Conservation (phyloP, 2,797 vertebrate species). For the Bufotes viridis region DNA sequence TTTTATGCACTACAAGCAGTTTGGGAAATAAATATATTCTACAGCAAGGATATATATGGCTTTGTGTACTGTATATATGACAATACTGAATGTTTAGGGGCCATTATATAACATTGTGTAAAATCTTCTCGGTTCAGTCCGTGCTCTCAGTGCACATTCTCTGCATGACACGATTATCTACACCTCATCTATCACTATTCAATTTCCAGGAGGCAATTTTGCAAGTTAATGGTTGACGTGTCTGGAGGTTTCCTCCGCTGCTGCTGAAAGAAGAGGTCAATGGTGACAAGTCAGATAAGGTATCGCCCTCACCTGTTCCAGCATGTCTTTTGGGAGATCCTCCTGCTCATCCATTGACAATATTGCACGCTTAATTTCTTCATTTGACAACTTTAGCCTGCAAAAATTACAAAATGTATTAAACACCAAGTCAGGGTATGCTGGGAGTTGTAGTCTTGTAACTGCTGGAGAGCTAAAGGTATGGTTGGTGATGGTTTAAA, state of each 20-base stretch:
- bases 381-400: constrained; percentile 95
- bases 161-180: constrained; percentile 25
- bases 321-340: constrained; percentile 98
- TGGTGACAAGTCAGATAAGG: background rate
- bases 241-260: background rate
- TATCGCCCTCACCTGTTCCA: constrained; percentile 88
- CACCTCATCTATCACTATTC: constrained; percentile 36
- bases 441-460: background rate
- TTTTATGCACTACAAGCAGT: background rate
- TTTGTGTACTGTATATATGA: background rate
- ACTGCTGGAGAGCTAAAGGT: too few relatives aligned
- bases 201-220: background rate
- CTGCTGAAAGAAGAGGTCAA: constrained; percentile 4
- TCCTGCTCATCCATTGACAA: constrained; percentile 98
- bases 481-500: too few relatives aligned
- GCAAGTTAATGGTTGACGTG: background rate
- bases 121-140: background rate
- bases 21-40: background rate
- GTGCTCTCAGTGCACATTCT: background rate
- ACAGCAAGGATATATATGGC: background rate
- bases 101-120: background rate
- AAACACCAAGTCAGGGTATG: background rate
- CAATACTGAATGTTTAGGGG: background rate
- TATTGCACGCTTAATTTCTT: constrained; percentile 97
- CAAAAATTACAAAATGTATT: background rate